Conservation (phyloP, 2,888 invertebrate species). For the Alviniconcha strummeri region DNA sequence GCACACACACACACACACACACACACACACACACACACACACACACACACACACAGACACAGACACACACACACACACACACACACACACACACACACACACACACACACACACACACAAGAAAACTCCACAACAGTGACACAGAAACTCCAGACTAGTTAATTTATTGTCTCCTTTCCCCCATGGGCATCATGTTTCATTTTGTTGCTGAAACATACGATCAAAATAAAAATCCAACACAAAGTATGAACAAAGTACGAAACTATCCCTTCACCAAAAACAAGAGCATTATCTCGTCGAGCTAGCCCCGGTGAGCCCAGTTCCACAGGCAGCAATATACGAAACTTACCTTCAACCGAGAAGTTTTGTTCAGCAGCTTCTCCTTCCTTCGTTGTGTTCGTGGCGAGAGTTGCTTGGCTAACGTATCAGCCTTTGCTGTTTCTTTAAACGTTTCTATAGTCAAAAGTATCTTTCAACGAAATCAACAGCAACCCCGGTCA, state of each 20-base stretch:
- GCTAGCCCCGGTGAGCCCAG: too few species aligned
- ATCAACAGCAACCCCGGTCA: too few species aligned
- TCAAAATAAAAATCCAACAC: too few species aligned
- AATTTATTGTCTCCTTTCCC: background rate
- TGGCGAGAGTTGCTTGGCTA: slow-evolving; percentile 81
- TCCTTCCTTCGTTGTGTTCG: slow-evolving; percentile 77
- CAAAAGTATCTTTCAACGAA: too few species aligned
- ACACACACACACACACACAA: background rate
- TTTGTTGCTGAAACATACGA: too few species aligned
- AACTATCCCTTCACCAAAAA: too few species aligned
- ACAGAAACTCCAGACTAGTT: background rate
- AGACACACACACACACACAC: slow-evolving; percentile 10
- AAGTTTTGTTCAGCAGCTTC: slow-evolving; percentile 74
- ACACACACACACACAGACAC: slow-evolving; percentile 10
- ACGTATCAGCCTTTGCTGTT: slow-evolving; percentile 77
- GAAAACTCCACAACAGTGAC: background rate
- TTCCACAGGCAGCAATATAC: too few species aligned
- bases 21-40: slow-evolving; percentile 22
- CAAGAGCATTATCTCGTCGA: too few species aligned
- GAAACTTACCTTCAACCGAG: slow-evolving; percentile 78
- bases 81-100: slow-evolving; percentile 16
- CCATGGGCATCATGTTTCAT: background rate
- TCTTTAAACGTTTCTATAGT: slow-evolving; percentile 69
- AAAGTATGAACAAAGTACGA: too few species aligned
- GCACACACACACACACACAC: slow-evolving; percentile 12